Evolutionary conservation across 2,113 vertebrate species (phyloP).

Genomic region (Siniperca chuatsi): DNA sequence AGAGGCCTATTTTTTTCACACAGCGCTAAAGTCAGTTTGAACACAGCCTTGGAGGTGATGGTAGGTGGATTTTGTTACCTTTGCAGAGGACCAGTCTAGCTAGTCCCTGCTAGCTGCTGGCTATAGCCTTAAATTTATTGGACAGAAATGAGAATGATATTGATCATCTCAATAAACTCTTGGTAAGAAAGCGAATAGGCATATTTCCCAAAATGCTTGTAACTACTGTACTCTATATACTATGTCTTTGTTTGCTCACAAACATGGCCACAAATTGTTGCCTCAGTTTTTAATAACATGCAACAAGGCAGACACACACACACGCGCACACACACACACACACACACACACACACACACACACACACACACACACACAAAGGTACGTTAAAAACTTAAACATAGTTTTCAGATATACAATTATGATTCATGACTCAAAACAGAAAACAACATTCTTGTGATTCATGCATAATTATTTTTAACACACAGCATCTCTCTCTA

Average conservation of each 20-base stretch:
- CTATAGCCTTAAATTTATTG: neutral
- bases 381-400: neutral
- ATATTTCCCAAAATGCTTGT: neutral
- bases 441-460: constrained; percentile 9
- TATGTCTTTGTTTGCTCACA: neutral
- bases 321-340: constrained; percentile 4
- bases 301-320: constrained; percentile 4
- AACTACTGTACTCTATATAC: neutral
- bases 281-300: neutral
- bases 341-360: constrained; percentile 21
- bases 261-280: neutral
- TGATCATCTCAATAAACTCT: neutral
- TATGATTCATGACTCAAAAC: constrained; percentile 18
- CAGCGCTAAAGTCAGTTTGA: neutral
- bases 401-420: constrained; percentile 26
- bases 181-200: neutral
- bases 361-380: constrained; percentile 8
- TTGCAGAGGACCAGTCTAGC: neutral
- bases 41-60: neutral
- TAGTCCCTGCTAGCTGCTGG: neutral
- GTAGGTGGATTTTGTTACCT: neutral
- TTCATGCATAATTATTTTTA: neutral
- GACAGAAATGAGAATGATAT: neutral
- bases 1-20: too few relatives aligned
- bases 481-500: neutral